Conservation (phyloP, 2,888 invertebrate species). For the Brachyptera risi region DNA sequence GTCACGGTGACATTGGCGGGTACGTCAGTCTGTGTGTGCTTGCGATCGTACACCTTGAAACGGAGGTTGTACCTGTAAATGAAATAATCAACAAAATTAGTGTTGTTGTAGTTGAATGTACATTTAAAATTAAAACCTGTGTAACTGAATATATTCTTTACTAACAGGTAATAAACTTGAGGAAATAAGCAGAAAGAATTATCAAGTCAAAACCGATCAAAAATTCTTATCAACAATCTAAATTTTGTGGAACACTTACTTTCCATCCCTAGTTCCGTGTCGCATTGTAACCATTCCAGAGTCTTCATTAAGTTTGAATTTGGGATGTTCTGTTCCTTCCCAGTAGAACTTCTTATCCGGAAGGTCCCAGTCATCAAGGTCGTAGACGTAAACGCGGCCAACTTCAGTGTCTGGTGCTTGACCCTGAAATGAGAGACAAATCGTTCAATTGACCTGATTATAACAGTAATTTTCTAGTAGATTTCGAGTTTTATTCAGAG, state of each 20-base stretch:
- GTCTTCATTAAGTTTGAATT: constrained; percentile 84
- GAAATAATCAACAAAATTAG: too few relatives aligned
- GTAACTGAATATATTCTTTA: too few relatives aligned
- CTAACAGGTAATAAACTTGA: too few relatives aligned
- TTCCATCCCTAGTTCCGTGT: constrained; percentile 85
- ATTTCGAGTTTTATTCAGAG: too few relatives aligned
- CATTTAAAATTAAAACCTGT: too few relatives aligned
- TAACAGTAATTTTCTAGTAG: too few relatives aligned
- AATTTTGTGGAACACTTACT: constrained; percentile 37
- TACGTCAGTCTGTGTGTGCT: constrained; percentile 92
- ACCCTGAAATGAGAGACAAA: constrained; percentile 57
- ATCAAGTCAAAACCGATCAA: background rate
- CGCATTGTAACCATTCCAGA: constrained; percentile 95
- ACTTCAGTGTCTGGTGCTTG: constrained; percentile 87
- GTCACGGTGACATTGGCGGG: constrained; percentile 95
- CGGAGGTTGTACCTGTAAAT: constrained; percentile 42
- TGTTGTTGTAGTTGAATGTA: too few relatives aligned
- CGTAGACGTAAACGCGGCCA: constrained; percentile 94
- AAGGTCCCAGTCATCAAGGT: constrained; percentile 97
- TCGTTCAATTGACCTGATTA: background rate
- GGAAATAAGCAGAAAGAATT: background rate
- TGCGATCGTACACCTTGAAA: constrained; percentile 84
- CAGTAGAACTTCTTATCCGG: constrained; percentile 97
- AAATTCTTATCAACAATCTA: background rate
- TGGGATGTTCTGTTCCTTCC: constrained; percentile 81